Percentiles rank a stretch among this genome's conserved stretches.
phyloP scores from a whole-genome alignment of 2,888 invertebrate genomes.

The Elysia crispata region DNA sequence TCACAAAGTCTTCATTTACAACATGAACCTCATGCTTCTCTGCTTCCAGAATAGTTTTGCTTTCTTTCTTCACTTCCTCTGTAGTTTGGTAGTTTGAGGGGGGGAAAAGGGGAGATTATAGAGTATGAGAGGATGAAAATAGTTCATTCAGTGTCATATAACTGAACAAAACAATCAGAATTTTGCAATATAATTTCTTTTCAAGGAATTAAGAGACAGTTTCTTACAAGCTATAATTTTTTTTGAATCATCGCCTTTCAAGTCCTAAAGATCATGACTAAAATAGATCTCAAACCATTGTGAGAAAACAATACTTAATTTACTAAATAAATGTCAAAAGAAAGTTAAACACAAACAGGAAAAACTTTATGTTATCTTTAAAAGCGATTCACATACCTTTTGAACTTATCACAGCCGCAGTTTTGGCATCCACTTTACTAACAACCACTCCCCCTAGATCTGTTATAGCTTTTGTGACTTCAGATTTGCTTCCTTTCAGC shows the following conservation, averaged over 20 bases:
- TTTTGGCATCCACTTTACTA: conserved; percentile 82
- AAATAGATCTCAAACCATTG: too few relatives aligned
- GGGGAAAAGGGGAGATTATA: too few relatives aligned
- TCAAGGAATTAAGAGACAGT: too few relatives aligned
- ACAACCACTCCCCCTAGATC: conserved; percentile 87
- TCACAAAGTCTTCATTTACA: conserved; percentile 85
- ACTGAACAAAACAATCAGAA: not conserved
- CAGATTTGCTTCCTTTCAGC: conserved; percentile 79
- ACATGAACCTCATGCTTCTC: conserved; percentile 87
- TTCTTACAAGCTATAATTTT: too few relatives aligned
- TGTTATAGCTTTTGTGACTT: conserved; percentile 84
- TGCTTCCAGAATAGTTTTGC: conserved; percentile 83
- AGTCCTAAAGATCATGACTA: too few relatives aligned
- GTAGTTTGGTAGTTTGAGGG: conserved; percentile 48
- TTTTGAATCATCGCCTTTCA: too few relatives aligned
- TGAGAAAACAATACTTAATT: too few relatives aligned
- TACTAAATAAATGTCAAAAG: too few relatives aligned
- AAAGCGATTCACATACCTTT: conserved; percentile 73
- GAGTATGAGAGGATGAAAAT: too few relatives aligned
- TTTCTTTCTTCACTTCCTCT: conserved; percentile 84
- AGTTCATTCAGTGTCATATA: too few relatives aligned
- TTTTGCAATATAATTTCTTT: too few relatives aligned
- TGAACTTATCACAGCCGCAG: conserved; percentile 88
- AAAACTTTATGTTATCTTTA: not conserved
- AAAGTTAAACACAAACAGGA: too few relatives aligned